These are phyloP conservation scores for Coremacera marginata DNA, from an alignment of 2,888 invertebrate genomes.

Conservation along the genomic window DNA sequence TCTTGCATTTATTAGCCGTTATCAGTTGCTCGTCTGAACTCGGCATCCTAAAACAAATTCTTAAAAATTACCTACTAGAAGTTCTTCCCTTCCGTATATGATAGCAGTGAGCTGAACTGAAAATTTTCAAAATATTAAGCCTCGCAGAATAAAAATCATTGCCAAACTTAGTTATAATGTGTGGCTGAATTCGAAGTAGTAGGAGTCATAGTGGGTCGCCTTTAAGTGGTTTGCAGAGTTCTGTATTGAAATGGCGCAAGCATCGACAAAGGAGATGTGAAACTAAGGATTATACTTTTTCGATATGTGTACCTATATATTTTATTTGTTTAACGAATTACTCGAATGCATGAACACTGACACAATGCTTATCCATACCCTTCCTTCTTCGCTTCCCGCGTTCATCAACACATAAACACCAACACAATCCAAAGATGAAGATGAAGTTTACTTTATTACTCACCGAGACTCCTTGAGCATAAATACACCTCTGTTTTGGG, in stretches of 20 bases:
- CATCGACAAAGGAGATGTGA: constrained; percentile 6
- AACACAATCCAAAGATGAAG: constrained; percentile 49
- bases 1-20: too few relatives aligned
- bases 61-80: too few relatives aligned
- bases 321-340: constrained; percentile 62
- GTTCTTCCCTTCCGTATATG: neutral
- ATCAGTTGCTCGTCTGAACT: too few relatives aligned
- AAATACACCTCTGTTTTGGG: constrained; percentile 40
- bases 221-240: neutral
- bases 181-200: neutral
- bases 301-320: constrained; percentile 43
- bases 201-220: neutral
- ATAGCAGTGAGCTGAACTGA: neutral
- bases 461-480: constrained; percentile 41
- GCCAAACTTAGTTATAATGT: neutral
- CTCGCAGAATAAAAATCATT: neutral
- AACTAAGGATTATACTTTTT: neutral
- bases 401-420: neutral
- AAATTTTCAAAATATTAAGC: neutral
- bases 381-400: neutral
- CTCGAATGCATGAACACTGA: constrained; percentile 51
- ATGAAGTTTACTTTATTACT: constrained; percentile 62
- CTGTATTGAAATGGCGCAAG: constrained; percentile 1
- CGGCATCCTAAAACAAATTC: too few relatives aligned
- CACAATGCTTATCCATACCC: constrained; percentile 33